Conservation (phyloP, 1,140 invertebrate species). For the Drosophila malerkotliana region DNA sequence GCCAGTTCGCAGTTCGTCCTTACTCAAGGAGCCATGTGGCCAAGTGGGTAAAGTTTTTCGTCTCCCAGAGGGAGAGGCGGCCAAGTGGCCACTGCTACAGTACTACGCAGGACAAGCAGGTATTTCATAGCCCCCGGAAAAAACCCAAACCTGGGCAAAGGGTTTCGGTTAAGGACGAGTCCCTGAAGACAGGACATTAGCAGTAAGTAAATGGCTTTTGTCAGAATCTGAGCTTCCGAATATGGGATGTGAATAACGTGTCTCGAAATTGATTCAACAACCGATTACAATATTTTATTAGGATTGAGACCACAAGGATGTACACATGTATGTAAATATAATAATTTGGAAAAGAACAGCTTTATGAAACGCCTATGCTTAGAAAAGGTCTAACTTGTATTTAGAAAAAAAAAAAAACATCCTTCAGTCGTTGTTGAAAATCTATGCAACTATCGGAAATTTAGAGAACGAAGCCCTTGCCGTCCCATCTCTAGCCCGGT, state of each 20-base stretch:
- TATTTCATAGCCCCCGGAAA: not conserved
- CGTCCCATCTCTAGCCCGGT: not conserved
- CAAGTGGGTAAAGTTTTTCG: slow-evolving; percentile 56
- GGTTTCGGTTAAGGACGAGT: not conserved
- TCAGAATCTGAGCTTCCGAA: not conserved
- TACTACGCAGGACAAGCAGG: not conserved
- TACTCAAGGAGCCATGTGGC: slow-evolving; percentile 34
- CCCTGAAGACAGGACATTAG: slow-evolving; percentile 2
- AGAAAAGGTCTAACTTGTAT: not conserved
- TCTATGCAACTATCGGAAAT: not conserved
- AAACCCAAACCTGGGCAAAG: not conserved
- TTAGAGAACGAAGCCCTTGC: not conserved
- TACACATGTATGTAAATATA: not conserved
- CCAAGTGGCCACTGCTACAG: slow-evolving; percentile 4
- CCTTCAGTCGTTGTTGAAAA: not conserved
- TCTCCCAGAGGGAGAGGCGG: slow-evolving; percentile 32
- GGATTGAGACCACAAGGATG: not conserved
- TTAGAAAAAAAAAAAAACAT: not conserved
- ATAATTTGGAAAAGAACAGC: not conserved
- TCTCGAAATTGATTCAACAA: no score
- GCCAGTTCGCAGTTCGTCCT: slow-evolving; percentile 12
- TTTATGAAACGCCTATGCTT: no score
- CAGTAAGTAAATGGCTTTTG: not conserved
- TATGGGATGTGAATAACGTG: not conserved
- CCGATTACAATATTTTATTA: no score